Evolutionary conservation across 1,140 invertebrate species (phyloP), one percentile per base, ranked within the genome.

Genomic region (Muscidifurax raptorellus): DNA sequence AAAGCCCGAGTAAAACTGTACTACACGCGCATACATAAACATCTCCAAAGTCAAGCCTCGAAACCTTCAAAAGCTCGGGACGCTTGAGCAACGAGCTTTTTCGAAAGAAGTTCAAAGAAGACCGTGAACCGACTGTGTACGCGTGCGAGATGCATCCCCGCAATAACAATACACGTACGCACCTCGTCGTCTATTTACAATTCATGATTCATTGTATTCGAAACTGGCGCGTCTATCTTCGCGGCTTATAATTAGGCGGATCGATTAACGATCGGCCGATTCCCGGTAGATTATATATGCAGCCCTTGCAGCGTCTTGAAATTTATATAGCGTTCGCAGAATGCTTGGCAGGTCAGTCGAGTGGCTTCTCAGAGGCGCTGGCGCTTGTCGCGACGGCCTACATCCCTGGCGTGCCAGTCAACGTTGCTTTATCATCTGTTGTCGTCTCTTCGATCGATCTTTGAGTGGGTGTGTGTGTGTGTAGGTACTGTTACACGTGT

Each of bases 251-350:
- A 84, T 85, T 75, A 75, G 69, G 66, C 52, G 78, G 80, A 81
- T 52, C 76, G 82, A 77, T 88, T 81, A 82, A 79, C 82, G 78
- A 85, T 71, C 74, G 84, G 67, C 40, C 28, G 82, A 83, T 87
- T 88, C 85, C 80, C 72, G 83, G 87, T 88, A 88, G 78, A 59
- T n/a, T 74, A 72, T 64, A 28, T 79, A 59, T 1, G 13, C n/a
- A 10, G 32, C 47, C n/a, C 76, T 71, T 80, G 74, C 30, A 71
- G 69, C 71, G 18, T n/a, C 15, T 13, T 28, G 76, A 87, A 84
- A 85, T 86, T 89, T 88, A 88, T 88, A 86, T 87, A 87, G 87
- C 80, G 81, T 91, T 90, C 89, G 90, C 69, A 90, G 89, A 90
- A 90, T 88, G 80, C 84, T 90, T 91, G 89, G 90, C 89, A 91